phyloP scores from a whole-genome alignment of 2,113 vertebrate genomes.

The Galbula dea region DNA sequence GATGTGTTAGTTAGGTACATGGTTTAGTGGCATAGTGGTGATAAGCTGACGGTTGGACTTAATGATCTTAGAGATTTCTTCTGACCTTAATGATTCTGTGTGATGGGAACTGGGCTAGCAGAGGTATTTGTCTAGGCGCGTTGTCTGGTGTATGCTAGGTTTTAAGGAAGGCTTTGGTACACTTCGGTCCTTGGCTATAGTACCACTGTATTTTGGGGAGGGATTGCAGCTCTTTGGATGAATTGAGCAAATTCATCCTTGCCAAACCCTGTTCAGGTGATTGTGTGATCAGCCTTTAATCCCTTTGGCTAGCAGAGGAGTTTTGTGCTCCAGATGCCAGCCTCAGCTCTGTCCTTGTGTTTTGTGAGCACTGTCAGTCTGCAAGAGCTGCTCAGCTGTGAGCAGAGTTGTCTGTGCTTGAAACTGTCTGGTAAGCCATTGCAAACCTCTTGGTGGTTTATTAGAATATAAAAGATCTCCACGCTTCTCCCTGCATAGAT shows the following conservation, averaged over 20 bases:
- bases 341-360: fast-evolving
- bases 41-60: no score
- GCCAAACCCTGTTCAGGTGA: fast-evolving
- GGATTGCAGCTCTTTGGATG: fast-evolving
- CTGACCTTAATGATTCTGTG: no score
- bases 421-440: not conserved
- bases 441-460: not conserved
- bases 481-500: fast-evolving
- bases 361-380: fast-evolving
- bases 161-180: not conserved
- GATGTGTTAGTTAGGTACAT: no score
- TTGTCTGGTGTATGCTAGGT: no score
- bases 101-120: not conserved
- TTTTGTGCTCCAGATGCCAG: fast-evolving
- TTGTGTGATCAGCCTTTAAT: fast-evolving
- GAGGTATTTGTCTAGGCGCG: no score
- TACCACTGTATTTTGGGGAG: not conserved
- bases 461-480: fast-evolving
- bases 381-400: fast-evolving
- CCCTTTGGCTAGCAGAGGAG: not conserved
- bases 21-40: no score
- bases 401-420: fast-evolving
- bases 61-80: no score
- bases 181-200: not conserved
- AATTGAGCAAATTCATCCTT: fast-evolving